Conservation (phyloP, 2,113 vertebrate species). For the Motacilla tschutschensis region DNA sequence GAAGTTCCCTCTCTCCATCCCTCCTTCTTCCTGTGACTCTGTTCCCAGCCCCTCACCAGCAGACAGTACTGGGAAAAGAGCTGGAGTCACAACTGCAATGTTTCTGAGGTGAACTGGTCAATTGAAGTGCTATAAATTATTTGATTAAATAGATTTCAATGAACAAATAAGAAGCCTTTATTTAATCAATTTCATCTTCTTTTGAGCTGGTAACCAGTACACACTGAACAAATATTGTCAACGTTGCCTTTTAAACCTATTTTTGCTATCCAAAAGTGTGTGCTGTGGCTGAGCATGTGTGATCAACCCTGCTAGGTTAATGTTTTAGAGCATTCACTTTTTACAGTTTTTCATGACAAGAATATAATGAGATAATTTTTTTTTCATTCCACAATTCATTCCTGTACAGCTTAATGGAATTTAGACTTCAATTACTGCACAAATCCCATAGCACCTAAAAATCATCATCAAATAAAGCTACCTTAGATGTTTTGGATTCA, state of each 20-base stretch:
- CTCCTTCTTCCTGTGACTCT: neutral
- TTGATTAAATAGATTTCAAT: neutral
- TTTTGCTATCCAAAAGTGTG: neutral
- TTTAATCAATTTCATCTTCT: neutral
- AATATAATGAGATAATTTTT: neutral
- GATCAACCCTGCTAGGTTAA: neutral
- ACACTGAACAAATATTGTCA: neutral
- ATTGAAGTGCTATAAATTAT: neutral
- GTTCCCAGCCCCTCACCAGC: neutral
- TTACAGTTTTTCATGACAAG: neutral
- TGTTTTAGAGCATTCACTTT: neutral
- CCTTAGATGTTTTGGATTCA: conserved; percentile 7
- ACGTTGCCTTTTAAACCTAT: neutral
- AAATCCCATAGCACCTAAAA: neutral
- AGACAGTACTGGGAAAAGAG: neutral
- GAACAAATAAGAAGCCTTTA: neutral
- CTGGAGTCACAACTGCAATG: neutral
- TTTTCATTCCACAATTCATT: neutral
- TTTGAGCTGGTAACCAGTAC: neutral
- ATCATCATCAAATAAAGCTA: neutral
- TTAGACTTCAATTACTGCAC: conserved; percentile 25
- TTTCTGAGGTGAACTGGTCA: neutral
- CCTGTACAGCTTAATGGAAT: neutral
- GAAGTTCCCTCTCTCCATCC: neutral
- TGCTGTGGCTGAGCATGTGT: neutral